Evolutionary conservation across 2,113 vertebrate species (phyloP), one percentile per base, ranked within the genome.

Genomic region (Ginglymostoma cirratum): DNA sequence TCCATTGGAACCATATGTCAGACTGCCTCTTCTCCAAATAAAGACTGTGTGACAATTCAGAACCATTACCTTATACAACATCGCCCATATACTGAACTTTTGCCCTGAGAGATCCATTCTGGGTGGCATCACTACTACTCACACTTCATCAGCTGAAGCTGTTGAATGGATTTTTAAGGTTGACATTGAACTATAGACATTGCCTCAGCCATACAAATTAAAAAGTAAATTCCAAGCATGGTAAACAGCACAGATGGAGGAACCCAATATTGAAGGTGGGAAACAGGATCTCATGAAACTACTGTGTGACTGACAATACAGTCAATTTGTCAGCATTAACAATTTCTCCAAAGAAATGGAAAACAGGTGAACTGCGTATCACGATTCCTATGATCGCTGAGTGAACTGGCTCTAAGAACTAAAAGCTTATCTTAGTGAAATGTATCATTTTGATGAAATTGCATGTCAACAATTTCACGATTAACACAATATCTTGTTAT

Each of bases 251-350:
- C 67, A 72, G 38, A 72, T 76, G 94, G 48, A 95, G 48, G 89
- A 95, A 72, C 38, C 30, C 45, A 95, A 72, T 52, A 4, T 70
- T 52, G 67, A 72, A 72, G 67, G 34, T 2, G 72, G 94, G 23
- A 69, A 61, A 34, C 24, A 48, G 70, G 38, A 52, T 12, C 48
- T 76, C 27, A 70, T 76, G 6, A 65, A 95, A 67, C 45, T 95
- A 72, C 67, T 52, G 45, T 72, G 12, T 48, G 94, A 72, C 67
- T 42, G 94, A 48, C 69, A 48, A 30, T 24, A 95, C 30, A 45
- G 94, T 76, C 38, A 95, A 72, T 95, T 52, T 72, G 42, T 95
- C 42, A 76, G 69, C 27, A 69, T 76, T 48, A 45, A 94, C n/a
- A 70, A 42, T 23, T 30, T 30, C 65, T 94, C 66, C n/a, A 70